Conservation (phyloP, 2,888 invertebrate species). For the Girardia tigrina region DNA sequence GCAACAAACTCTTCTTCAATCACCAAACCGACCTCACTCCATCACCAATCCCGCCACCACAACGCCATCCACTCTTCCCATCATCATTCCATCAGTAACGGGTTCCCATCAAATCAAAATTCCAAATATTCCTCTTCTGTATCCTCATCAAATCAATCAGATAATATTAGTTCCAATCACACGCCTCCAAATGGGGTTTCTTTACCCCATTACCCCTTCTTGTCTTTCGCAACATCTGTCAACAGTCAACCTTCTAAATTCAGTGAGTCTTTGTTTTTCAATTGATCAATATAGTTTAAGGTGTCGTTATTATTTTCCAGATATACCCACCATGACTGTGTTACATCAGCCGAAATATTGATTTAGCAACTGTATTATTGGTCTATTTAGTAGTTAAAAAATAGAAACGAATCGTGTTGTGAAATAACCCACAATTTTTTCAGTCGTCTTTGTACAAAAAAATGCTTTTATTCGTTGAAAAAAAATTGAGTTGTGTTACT, state of each 20-base stretch:
- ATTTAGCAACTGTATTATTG: neutral
- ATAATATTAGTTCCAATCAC: neutral
- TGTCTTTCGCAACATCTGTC: neutral
- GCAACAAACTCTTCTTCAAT: too few species aligned
- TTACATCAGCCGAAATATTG: conserved; percentile 1
- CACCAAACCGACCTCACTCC: neutral
- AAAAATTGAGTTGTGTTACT: conserved; percentile 23
- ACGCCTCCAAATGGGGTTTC: neutral
- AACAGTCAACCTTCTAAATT: conserved; percentile 11
- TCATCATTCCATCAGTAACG: neutral
- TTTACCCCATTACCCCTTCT: neutral
- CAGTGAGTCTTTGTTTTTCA: neutral
- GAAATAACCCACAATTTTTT: neutral
- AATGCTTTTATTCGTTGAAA: neutral
- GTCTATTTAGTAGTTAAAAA: neutral
- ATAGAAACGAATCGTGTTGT: conserved; percentile 20
- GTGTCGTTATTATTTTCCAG: neutral
- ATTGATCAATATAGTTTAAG: neutral
- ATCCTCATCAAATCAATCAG: neutral
- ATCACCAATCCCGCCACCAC: neutral
- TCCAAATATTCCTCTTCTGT: neutral
- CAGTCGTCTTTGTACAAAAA: conserved; percentile 23
- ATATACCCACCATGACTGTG: neutral
- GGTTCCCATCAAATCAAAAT: neutral
- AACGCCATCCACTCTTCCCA: too few species aligned